Evolutionary conservation across 30 jellyfish, hydroid and myxozoan species (phyloP), one percentile per base, ranked within the genome.

Genomic region (Sanderia malayensis): DNA sequence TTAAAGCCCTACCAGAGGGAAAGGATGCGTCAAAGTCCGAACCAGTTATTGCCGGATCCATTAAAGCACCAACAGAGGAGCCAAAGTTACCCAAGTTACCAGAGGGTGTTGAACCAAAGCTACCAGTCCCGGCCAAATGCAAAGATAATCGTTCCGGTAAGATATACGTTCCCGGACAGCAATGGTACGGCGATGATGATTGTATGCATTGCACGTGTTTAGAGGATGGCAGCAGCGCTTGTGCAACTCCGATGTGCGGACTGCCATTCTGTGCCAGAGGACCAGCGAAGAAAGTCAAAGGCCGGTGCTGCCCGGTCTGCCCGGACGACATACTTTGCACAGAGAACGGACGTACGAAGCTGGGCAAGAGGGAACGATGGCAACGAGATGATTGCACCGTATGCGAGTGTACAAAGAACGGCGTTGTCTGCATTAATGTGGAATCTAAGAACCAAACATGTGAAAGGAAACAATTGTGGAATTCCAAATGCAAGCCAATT

Each of bases 231-330:
- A 41, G 60, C 23, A 63, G 80, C 1, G 75, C 46, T 46, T 88
- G 97, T 52, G 82, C 92, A n/a, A 52, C 95, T 17, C 92, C 97
- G 9, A 81, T 81, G 95, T 88, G 97, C 55, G 84, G 27, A 18
- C 31, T 69, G 73, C 97, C 97, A 9, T 62, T 62, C 55, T 88
- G 97, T 37, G 58, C 73, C 15, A 76, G 70, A 19, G 97, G 94
- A 17, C 66, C 70, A 20, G 82, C 90, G 10, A 46, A 63, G 34
- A 81, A 74, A 25, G 78, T 64, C 0, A 71, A 64, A 37, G 97
- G 97, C 29, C 69, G 82, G 20, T 88, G 97, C 46, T 88, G 97
- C 33, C 94, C 95, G 1, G 82, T 88, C 26, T 88, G 97, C 46
- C 87, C 95, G 22, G 82, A 75, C 28, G 69, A 69, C 18, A 66